Percentiles rank a stretch among this genome's conserved stretches.
These are phyloP conservation scores for Glyptemys insculpta DNA, from an alignment of 2,797 vertebrate genomes.

Conservation along the genomic window DNA sequence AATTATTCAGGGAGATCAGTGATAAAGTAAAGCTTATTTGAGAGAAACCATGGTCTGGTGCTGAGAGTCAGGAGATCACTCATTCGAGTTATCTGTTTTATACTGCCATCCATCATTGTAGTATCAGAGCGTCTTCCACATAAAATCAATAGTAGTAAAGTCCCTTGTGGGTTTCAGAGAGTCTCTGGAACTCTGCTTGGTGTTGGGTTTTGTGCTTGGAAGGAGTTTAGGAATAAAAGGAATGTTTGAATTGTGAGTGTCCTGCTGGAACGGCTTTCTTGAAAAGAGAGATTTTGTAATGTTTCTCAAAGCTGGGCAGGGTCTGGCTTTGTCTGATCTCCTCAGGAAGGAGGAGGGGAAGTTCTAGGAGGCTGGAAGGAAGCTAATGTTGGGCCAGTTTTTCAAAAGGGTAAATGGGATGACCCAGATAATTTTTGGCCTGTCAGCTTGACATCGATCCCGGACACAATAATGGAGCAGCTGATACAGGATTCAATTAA, in stretches of 20 bases:
- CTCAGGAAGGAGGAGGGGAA: no score
- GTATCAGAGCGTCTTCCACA: neutral
- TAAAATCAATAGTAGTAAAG: rapidly evolving
- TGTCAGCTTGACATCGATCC: neutral
- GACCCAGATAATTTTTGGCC: neutral
- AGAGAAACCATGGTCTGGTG: neutral
- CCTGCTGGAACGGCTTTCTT: no score
- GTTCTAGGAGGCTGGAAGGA: no score
- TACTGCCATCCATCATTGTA: neutral
- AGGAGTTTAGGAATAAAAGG: no score
- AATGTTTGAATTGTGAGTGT: no score
- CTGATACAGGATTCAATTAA: neutral
- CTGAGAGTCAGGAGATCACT: neutral
- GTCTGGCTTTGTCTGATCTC: no score
- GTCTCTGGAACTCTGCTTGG: neutral
- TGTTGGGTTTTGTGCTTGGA: no score
- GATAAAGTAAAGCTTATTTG: rapidly evolving
- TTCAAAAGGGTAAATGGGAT: neutral
- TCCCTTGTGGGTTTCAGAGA: neutral
- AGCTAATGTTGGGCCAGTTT: neutral
- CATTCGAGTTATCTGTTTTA: neutral
- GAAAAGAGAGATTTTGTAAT: no score
- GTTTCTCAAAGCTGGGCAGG: no score
- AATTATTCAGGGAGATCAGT: neutral
- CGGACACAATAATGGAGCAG: neutral